These are phyloP conservation scores for Automeris io DNA, from an alignment of 2,888 invertebrate genomes.

Conservation along the genomic window DNA sequence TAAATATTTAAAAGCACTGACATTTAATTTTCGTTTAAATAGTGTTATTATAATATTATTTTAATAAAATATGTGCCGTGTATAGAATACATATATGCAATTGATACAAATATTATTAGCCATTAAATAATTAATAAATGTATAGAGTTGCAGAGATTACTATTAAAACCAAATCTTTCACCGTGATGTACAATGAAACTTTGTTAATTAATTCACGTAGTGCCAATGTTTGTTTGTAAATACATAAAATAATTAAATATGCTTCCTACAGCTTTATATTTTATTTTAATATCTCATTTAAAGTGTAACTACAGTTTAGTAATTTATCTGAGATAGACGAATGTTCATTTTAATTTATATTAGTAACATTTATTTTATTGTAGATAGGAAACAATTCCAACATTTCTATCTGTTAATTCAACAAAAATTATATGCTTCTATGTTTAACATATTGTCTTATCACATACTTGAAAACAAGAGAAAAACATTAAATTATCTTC, in stretches of 20 bases:
- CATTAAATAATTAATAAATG: slow-evolving; percentile 17
- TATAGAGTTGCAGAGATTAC: slow-evolving; percentile 26
- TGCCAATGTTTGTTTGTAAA: slow-evolving; percentile 55
- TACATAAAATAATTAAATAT: slow-evolving; percentile 19
- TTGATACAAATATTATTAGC: slow-evolving; percentile 49
- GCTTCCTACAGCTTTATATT: background rate
- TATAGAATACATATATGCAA: slow-evolving; percentile 64
- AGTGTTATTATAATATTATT: slow-evolving; percentile 43
- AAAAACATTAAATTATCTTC: no score
- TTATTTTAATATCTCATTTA: background rate
- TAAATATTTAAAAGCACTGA: slow-evolving; percentile 63
- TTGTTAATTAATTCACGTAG: slow-evolving; percentile 42
- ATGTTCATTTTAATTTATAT: no score
- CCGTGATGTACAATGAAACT: slow-evolving; percentile 64
- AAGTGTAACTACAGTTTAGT: no score
- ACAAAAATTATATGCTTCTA: no score
- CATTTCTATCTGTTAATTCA: no score
- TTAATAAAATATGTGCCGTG: slow-evolving; percentile 67
- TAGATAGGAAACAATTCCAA: no score
- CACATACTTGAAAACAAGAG: no score
- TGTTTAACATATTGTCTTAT: no score
- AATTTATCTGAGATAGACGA: no score
- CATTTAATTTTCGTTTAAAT: slow-evolving; percentile 43
- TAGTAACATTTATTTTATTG: no score
- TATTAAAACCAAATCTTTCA: slow-evolving; percentile 63